These are phyloP conservation scores for Symphodus melops DNA, from an alignment of 2,113 vertebrate species.

Conservation along the genomic window DNA sequence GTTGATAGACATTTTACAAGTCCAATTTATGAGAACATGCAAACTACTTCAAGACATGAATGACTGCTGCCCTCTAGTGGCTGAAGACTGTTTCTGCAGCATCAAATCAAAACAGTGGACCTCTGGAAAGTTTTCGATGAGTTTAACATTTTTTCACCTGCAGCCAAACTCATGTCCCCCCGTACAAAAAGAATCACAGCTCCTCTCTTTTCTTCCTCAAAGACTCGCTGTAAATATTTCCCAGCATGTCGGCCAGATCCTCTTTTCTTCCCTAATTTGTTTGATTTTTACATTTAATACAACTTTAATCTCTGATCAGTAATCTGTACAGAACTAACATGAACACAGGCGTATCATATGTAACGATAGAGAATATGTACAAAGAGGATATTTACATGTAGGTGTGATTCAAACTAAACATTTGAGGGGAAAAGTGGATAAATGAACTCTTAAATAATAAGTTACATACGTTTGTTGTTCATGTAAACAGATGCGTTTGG, in stretches of 20 bases:
- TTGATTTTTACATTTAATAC: not conserved
- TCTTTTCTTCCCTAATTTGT: not conserved
- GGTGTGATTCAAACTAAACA: no score
- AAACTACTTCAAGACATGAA: not conserved
- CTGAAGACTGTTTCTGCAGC: not conserved
- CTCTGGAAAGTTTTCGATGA: no score
- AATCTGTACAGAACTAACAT: conserved; percentile 28
- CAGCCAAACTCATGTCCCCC: not conserved
- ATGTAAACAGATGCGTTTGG: no score
- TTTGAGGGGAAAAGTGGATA: no score
- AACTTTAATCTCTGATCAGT: not conserved
- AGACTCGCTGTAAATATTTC: conserved; percentile 27
- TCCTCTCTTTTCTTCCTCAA: not conserved
- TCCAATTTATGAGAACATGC: conserved; percentile 21
- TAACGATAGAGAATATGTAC: conserved; percentile 32
- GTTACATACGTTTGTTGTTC: no score
- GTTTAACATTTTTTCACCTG: not conserved
- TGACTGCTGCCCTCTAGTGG: conserved; percentile 47
- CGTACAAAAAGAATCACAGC: not conserved
- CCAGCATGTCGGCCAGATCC: conserved; percentile 42
- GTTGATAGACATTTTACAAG: conserved; percentile 4
- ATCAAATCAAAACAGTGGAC: not conserved
- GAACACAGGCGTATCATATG: conserved; percentile 6
- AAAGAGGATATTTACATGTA: not conserved
- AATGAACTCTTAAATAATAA: no score